Base-by-base conservation (phyloP, 2,888 invertebrate genomes). In the Acanthosepion lycidas region DNA sequence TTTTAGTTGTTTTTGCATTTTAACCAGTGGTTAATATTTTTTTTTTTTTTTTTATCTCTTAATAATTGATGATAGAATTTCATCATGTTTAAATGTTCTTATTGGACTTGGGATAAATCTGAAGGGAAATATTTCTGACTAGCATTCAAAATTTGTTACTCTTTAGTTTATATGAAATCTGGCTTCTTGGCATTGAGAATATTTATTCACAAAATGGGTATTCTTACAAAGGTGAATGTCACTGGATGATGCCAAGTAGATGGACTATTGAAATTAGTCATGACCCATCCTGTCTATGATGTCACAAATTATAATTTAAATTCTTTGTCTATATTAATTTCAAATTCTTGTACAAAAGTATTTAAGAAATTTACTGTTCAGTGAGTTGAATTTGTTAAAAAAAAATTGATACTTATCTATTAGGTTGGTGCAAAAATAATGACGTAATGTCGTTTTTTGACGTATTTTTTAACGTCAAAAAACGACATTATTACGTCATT, bases 1-100 rank as follows among this genome's bases (percentile, higher is more conserved):
- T 93, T 93, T 93, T n/a, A 93, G 93, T 93, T 53, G n/a, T 93
- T 93, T 93, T 93, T 53, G 53, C 93, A 93, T 92, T 92, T 92
- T 92, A 78, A 51, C 33, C 48, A 48, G 49, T 92, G 92, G 92
- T 92, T 92, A 92, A 28, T 33, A 6, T 15, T n/a, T 78, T 78
- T 78, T 78, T 18, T 55, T 55, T 53, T 53, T 15, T 20, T 55
- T 20, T 55, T n/a, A n/a, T 9, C n/a, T 78, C 23, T 78, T 23
- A 49, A 51, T 49, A 9, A 48, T 93, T 93, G 93, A 48, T 93
- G 28, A 93, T 53, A 53, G 51, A n/a, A 92, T 49, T 92, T 92
- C 51, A 49, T 93, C 53, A 53, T 93, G 93, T 93, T 93, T 93
- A 51, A 49, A 93, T 93, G 93, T 93, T 93, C 51, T 51, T 92